phyloP scores from a whole-genome alignment of 1,140 invertebrate species.

The Megathymus violae region DNA sequence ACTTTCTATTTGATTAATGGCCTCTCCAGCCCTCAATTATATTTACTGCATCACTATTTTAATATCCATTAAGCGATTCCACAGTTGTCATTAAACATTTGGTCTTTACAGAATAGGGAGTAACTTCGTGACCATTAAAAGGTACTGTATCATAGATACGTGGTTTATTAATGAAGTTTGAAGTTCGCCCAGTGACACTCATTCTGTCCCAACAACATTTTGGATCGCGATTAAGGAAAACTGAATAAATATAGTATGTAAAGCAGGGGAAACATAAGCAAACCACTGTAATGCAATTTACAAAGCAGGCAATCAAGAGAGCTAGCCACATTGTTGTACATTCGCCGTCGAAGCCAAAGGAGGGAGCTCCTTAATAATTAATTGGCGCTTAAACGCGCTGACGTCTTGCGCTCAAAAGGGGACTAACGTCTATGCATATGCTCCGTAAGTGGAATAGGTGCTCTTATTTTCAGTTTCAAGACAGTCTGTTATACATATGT shows the following conservation, averaged over 20 bases:
- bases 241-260: slow-evolving; percentile 26
- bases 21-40: slow-evolving; percentile 57
- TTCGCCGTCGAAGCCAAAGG: slow-evolving; percentile 75
- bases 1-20: slow-evolving; percentile 78
- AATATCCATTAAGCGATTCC: slow-evolving; percentile 52
- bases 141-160: slow-evolving; percentile 1
- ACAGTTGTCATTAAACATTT: slow-evolving; percentile 27
- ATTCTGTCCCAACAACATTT: neutral
- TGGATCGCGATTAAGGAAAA: slow-evolving; percentile 10
- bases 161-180: neutral
- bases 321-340: slow-evolving; percentile 74
- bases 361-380: slow-evolving; percentile 79
- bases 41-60: slow-evolving; percentile 53
- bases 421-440: slow-evolving; percentile 66
- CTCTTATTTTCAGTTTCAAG: slow-evolving; percentile 34
- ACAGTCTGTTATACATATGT: slow-evolving; percentile 26
- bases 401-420: slow-evolving; percentile 70
- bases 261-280: slow-evolving; percentile 49
- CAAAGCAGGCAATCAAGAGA: slow-evolving; percentile 75
- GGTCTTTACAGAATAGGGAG: slow-evolving; percentile 15
- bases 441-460: slow-evolving; percentile 33
- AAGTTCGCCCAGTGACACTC: neutral
- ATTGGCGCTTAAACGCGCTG: slow-evolving; percentile 77
- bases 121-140: slow-evolving; percentile 1
- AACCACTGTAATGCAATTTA: slow-evolving; percentile 71